phyloP scores from a whole-genome alignment of 1,140 invertebrate species.

The Goniozus legneri region DNA sequence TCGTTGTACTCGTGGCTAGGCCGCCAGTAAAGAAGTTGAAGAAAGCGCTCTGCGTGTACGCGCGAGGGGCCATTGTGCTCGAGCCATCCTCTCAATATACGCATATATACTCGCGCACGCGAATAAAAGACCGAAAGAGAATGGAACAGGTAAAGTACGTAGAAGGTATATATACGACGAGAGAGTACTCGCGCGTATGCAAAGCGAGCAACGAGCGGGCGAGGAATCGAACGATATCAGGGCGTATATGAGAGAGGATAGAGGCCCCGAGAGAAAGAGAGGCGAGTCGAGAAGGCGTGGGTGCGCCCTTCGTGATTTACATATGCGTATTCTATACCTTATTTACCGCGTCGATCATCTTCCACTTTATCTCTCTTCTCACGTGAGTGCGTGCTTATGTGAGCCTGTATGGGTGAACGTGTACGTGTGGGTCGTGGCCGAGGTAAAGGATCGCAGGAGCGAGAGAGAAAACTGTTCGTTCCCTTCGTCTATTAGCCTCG shows the following conservation, averaged over 20 bases:
- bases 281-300: constrained; percentile 36
- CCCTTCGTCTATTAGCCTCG: constrained; percentile 32
- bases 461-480: constrained; percentile 11
- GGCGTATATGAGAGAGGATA: constrained; percentile 1
- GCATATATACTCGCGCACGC: constrained; percentile 13
- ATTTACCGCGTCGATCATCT: constrained; percentile 52
- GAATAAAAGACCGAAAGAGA: neutral
- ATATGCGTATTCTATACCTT: constrained; percentile 51
- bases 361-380: constrained; percentile 38
- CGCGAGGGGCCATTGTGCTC: constrained; percentile 19
- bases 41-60: constrained; percentile 20
- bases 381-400: neutral
- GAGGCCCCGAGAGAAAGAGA: constrained; percentile 14
- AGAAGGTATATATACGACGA: neutral
- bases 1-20: constrained; percentile 25
- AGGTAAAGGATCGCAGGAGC: constrained; percentile 12
- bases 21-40: constrained; percentile 28
- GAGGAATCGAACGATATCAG: constrained; percentile 3
- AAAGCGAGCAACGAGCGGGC: constrained; percentile 4
- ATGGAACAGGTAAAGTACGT: neutral
- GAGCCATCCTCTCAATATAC: constrained; percentile 28
- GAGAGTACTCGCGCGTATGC: too few species aligned
- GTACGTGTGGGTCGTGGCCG: constrained; percentile 32
- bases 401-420: constrained; percentile 4
- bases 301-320: constrained; percentile 51